phyloP scores from a whole-genome alignment of 2,797 vertebrate genomes.

The Muscicapa comitata region DNA sequence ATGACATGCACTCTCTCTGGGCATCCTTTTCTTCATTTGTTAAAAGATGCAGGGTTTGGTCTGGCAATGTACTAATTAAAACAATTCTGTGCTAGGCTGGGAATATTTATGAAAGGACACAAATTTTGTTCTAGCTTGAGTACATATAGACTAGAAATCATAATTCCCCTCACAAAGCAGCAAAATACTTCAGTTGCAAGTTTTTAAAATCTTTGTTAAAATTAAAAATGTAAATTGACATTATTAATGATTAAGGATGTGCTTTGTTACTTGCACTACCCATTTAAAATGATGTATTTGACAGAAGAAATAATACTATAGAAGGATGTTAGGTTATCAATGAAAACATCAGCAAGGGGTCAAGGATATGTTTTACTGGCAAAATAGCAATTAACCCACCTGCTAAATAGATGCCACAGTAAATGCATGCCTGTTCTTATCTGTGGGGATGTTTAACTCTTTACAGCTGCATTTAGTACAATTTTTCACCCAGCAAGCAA shows the following conservation, averaged over 20 bases:
- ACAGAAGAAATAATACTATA: not conserved
- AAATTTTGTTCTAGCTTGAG: not conserved
- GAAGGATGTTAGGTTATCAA: not conserved
- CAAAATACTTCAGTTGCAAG: not conserved
- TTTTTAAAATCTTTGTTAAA: not conserved
- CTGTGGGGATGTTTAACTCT: not conserved
- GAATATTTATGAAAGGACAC: not conserved
- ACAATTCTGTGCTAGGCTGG: not conserved
- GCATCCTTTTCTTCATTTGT: not conserved
- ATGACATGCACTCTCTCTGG: not conserved
- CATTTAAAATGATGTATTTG: not conserved
- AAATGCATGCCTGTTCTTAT: not conserved
- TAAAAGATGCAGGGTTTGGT: not conserved
- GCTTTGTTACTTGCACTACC: not conserved
- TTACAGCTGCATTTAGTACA: rapidly evolving
- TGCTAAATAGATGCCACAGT: not conserved
- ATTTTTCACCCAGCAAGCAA: not conserved
- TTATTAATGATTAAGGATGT: not conserved
- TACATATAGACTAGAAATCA: not conserved
- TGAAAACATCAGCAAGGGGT: not conserved
- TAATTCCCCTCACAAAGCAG: not conserved
- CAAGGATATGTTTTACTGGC: not conserved
- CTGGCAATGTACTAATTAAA: not conserved
- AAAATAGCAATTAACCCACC: not conserved
- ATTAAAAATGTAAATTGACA: not conserved